Evolutionary conservation across 2,113 vertebrate genomes (phyloP).

Genomic region (Hyperoodon ampullatus): DNA sequence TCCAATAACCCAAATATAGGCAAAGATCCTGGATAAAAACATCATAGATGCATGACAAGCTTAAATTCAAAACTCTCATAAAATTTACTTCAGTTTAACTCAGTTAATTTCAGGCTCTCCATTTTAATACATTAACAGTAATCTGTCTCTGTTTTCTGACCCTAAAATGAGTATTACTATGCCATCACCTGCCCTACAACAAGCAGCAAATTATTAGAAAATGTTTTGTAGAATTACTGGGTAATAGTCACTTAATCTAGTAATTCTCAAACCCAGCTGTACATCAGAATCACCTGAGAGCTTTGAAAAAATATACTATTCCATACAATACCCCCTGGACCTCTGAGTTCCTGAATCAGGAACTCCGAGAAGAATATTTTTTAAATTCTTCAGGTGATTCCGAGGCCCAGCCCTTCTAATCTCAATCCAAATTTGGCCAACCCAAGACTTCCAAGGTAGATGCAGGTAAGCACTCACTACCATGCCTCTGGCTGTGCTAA

Average conservation of each 20-base stretch:
- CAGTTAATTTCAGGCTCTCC: constrained; percentile 27
- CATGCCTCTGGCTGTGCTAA: neutral
- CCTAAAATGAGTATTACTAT: constrained; percentile 1
- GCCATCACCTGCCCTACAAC: neutral
- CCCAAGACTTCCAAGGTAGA: neutral
- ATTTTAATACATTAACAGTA: constrained; percentile 40
- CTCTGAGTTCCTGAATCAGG: neutral
- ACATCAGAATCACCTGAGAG: neutral
- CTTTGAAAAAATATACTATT: neutral
- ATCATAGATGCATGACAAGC: neutral
- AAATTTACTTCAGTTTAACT: constrained; percentile 19
- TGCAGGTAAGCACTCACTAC: neutral
- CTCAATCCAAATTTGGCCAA: neutral
- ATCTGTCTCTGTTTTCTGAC: neutral
- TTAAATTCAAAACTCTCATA: constrained; percentile 47
- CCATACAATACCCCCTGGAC: neutral
- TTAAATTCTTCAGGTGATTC: neutral
- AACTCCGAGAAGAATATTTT: neutral
- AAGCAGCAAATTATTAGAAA: neutral
- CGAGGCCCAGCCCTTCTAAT: neutral
- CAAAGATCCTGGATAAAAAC: neutral
- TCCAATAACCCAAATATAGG: constrained; percentile 33
- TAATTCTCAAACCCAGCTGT: neutral
- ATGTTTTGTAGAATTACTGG: neutral
- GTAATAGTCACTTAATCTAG: neutral